Conservation (phyloP, 2,113 vertebrate species). For the Microtus oregoni region DNA sequence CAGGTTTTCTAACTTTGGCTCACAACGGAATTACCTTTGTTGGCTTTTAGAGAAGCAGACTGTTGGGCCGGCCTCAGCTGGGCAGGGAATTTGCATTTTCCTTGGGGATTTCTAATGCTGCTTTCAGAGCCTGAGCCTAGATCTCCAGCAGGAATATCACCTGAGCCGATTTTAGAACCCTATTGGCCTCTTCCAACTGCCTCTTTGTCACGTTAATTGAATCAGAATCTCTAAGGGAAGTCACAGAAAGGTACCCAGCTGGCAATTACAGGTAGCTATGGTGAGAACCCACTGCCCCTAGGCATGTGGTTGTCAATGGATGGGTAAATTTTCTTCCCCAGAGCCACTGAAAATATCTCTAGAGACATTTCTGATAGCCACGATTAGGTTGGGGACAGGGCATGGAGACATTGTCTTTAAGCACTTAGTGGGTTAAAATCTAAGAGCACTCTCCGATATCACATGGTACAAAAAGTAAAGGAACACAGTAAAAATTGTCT, state of each 20-base stretch:
- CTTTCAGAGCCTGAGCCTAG: background rate
- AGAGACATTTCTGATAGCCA: background rate
- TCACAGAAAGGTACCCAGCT: background rate
- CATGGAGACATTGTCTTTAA: background rate
- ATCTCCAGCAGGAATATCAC: background rate
- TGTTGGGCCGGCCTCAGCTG: background rate
- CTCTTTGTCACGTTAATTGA: background rate
- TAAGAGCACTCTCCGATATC: background rate
- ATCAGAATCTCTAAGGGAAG: background rate
- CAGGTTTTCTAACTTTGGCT: background rate
- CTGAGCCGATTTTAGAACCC: background rate
- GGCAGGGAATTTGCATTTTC: background rate
- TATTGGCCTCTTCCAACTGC: background rate
- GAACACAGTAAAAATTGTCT: background rate
- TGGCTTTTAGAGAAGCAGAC: background rate
- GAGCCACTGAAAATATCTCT: background rate
- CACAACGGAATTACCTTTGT: background rate
- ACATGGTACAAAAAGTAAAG: background rate
- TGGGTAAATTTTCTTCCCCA: background rate
- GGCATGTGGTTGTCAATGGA: background rate
- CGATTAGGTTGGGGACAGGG: background rate
- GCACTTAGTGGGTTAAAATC: background rate
- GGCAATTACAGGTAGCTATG: background rate
- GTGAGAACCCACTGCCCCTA: background rate
- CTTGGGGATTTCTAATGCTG: background rate